phyloP scores from a whole-genome alignment of 2,797 vertebrate genomes.

The Ataeniobius toweri region DNA sequence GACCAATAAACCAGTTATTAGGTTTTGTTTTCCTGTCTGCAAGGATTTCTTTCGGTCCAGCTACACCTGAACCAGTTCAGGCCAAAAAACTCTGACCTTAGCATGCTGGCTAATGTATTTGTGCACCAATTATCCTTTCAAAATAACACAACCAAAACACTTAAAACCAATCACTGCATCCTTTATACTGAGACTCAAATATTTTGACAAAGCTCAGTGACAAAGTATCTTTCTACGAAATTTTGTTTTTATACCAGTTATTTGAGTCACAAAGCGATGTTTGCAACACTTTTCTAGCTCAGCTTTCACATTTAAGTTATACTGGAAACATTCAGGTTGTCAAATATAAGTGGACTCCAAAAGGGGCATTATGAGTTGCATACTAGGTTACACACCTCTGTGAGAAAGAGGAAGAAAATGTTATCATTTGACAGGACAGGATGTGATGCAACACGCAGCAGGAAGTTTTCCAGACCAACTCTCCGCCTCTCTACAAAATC shows the following conservation, averaged over 20 bases:
- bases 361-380: not conserved
- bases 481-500: constrained; percentile 97
- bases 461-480: constrained; percentile 95
- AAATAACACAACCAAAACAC: not conserved
- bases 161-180: not conserved
- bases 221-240: not conserved
- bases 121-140: not conserved
- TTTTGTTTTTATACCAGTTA: not conserved
- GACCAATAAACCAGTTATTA: too few species aligned
- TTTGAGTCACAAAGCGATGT: not conserved
- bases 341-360: not conserved
- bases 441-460: constrained; percentile 94
- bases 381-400: constrained; percentile 63
- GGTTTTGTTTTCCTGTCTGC: not conserved
- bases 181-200: not conserved
- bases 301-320: not conserved
- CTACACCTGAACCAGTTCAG: not conserved
- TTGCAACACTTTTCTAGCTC: not conserved
- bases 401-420: constrained; percentile 92
- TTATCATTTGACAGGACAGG: constrained; percentile 89
- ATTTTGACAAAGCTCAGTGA: not conserved
- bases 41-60: not conserved
- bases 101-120: not conserved
- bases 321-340: not conserved
- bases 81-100: not conserved